A percentile compares a stretch with the other conserved stretches of the same genome.
Conservation (phyloP, 2,797 vertebrate genomes). For the Bryconaethiops microstoma region DNA sequence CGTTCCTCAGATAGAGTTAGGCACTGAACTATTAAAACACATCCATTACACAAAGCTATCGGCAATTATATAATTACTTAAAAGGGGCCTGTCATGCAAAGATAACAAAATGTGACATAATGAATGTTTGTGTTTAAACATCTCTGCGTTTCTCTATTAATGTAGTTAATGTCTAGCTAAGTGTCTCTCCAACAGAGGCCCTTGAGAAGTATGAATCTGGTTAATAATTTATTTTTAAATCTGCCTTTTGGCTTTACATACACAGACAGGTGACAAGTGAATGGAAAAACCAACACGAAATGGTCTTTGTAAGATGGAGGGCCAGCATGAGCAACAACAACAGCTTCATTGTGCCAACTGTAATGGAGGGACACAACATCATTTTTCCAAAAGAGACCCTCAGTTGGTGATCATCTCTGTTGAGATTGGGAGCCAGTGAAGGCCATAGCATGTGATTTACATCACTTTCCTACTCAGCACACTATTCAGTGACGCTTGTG, state of each 20-base stretch:
- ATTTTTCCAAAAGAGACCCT: neutral
- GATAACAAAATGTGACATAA: neutral
- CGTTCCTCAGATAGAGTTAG: conserved; percentile 36
- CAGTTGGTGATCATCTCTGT: neutral
- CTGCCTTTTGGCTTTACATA: neutral
- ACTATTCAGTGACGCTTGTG: no score
- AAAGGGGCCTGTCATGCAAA: conserved; percentile 5
- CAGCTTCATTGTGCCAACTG: neutral
- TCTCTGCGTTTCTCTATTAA: neutral
- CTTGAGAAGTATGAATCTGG: neutral
- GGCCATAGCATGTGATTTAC: neutral
- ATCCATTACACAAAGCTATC: conserved; percentile 49
- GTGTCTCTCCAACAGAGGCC: neutral
- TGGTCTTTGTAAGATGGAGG: no score
- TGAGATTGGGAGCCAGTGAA: no score
- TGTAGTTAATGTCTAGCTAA: neutral
- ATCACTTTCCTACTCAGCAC: neutral
- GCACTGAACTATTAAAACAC: conserved; percentile 31
- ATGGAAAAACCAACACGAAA: no score
- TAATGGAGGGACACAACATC: neutral
- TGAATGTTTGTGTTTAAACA: neutral
- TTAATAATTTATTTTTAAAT: neutral
- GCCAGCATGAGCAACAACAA: neutral
- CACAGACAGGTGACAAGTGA: no score
- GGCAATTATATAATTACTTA: conserved; percentile 44